Percentiles rank a stretch among this genome's conserved stretches.
phyloP scores from a whole-genome alignment of 2,113 vertebrate genomes.

The Aptenodytes patagonicus region DNA sequence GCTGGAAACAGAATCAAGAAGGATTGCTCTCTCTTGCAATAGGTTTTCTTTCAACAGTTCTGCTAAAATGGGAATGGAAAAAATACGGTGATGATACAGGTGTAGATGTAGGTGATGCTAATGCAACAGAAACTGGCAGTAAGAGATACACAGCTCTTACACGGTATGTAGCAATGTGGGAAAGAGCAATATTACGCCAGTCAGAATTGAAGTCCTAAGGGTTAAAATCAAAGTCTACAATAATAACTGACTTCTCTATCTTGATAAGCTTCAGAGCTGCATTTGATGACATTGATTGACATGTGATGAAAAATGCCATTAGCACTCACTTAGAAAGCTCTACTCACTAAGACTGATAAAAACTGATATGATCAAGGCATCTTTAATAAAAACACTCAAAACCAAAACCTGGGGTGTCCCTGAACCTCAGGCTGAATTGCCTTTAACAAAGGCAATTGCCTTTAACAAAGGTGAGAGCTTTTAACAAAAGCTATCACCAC shows the following conservation, averaged over 20 bases:
- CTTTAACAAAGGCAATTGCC: not conserved
- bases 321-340: not conserved
- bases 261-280: not conserved
- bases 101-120: not conserved
- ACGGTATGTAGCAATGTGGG: not conserved
- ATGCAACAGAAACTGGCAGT: not conserved
- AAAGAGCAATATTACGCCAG: not conserved
- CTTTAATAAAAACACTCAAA: not conserved
- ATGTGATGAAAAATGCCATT: not conserved
- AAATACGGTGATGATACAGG: not conserved
- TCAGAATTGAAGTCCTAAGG: not conserved
- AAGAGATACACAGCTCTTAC: not conserved
- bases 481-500: not conserved
- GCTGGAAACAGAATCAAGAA: not conserved
- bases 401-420: not conserved
- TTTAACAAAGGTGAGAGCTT: not conserved
- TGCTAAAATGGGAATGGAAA: not conserved
- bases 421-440: not conserved
- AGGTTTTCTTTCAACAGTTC: not conserved
- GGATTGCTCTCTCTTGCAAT: not conserved
- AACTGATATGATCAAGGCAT: not conserved
- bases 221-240: not conserved
- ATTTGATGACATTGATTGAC: not conserved
- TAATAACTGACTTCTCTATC: not conserved
- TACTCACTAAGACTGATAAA: not conserved